Evolutionary conservation across 2,113 vertebrate genomes (phyloP), one percentile per base, ranked within the genome.

Genomic region (Eudyptes chrysolophus): DNA sequence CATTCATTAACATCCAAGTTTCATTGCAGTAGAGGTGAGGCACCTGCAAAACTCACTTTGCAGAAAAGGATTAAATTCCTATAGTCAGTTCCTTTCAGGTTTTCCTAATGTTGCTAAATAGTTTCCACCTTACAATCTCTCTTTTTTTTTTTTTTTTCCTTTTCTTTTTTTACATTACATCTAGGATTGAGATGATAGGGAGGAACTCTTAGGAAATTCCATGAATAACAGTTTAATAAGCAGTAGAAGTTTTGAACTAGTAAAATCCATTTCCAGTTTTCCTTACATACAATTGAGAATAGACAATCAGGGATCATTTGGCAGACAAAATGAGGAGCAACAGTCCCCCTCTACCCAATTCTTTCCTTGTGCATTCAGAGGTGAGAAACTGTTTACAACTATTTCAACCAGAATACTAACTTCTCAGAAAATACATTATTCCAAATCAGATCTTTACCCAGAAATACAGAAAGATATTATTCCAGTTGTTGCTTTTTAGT

Each of bases 1-100:
- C 87, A 88, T 92, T 90, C 52, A 93, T 97, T 96, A 97, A 68
- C 58, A 84, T 61, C 34, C 26, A 64, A 87, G 25, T 58, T 80
- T 85, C 58, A 87, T 49, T 93, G 46, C 70, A 58, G 36, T 44
- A 83, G 92, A 91, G 71, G 83, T 92, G 30, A 36, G 70, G 42
- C 85, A 95, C 72, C 72, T 92, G 87, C 27, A 85, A 88, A 94
- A 92, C 38, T 82, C 51, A 54, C 20, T 83, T 78, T 86, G 24
- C 32, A 64, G 32, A 60, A 84, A 84, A 95, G 6, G 7, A 88
- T 72, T 80, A 36, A 71, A 92, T 84, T 68, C 25, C 12, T 79
- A 51, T 92, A 83, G 44, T 60, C 16, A 46, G 9, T 54, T 87
- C 14, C 15, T 92, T 93, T 90, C 22, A 93, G 20, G 8, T 79